A percentile compares a stretch with the other conserved stretches of the same genome.
These are phyloP conservation scores for Listronotus bonariensis DNA, from an alignment of 1,140 invertebrate genomes.

Conservation along the genomic window DNA sequence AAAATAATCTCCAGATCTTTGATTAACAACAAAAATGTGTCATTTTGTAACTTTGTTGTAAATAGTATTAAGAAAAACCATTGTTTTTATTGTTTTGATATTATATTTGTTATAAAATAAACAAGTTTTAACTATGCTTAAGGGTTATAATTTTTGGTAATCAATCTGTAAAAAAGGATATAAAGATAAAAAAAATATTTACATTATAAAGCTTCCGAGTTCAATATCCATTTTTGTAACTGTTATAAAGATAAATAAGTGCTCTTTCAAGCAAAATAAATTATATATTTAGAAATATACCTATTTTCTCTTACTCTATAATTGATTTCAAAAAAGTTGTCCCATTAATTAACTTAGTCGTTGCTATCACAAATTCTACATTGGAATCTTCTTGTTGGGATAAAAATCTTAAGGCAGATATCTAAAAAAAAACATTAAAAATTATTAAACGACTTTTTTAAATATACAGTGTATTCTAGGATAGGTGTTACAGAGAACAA, in stretches of 20 bases:
- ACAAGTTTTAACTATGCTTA: background rate
- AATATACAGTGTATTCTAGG: too few relatives aligned
- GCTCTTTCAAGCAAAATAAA: background rate
- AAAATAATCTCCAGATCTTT: too few relatives aligned
- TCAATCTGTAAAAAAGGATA: too few relatives aligned
- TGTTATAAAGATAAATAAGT: too few relatives aligned
- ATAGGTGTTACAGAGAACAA: too few relatives aligned
- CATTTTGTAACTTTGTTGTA: background rate
- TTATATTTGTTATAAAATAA: conserved; percentile 1
- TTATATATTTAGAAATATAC: too few relatives aligned
- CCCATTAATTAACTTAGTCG: conserved; percentile 93
- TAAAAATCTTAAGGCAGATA: conserved; percentile 89
- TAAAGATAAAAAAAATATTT: too few relatives aligned
- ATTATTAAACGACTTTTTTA: too few relatives aligned
- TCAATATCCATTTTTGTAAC: too few relatives aligned
- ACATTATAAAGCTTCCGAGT: too few relatives aligned
- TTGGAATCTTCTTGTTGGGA: conserved; percentile 91
- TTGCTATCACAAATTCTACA: conserved; percentile 90
- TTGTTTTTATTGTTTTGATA: background rate
- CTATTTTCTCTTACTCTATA: conserved; percentile 59
- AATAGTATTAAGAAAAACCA: background rate
- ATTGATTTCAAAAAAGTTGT: conserved; percentile 80
- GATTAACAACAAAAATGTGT: too few relatives aligned
- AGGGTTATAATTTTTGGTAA: too few relatives aligned
- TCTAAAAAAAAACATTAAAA: conserved; percentile 52